phyloP scores from a whole-genome alignment of 2,113 vertebrate species.

The Coturnix japonica region DNA sequence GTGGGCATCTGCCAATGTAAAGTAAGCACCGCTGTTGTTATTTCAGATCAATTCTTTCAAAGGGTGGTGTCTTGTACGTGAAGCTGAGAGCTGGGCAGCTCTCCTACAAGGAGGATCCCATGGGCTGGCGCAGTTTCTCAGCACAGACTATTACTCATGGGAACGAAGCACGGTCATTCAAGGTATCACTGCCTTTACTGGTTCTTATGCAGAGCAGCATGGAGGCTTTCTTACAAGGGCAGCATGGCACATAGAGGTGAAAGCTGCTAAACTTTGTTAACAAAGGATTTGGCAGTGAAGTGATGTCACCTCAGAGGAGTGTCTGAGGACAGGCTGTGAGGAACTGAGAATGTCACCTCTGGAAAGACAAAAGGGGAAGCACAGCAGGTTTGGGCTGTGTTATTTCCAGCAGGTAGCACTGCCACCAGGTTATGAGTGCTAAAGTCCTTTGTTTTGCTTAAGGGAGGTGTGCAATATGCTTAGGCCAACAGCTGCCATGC shows the following conservation, averaged over 20 bases:
- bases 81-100: constrained; percentile 95
- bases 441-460: neutral
- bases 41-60: constrained; percentile 91
- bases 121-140: constrained; percentile 94
- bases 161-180: constrained; percentile 88
- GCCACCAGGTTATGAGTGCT: neutral
- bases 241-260: neutral
- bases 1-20: accelerated
- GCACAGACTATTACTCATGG: constrained; percentile 88
- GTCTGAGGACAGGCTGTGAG: neutral
- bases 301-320: neutral
- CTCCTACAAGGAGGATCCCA: constrained; percentile 97
- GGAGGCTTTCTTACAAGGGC: neutral
- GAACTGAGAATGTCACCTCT: neutral
- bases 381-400: neutral
- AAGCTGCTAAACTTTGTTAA: neutral
- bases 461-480: neutral
- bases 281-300: neutral
- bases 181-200: constrained; percentile 75
- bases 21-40: accelerated
- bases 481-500: neutral
- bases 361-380: neutral
- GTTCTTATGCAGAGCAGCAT: neutral
- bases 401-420: neutral
- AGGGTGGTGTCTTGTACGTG: constrained; percentile 93